Conservation (phyloP, 2,113 vertebrate species). For the Microtus ochrogaster region DNA sequence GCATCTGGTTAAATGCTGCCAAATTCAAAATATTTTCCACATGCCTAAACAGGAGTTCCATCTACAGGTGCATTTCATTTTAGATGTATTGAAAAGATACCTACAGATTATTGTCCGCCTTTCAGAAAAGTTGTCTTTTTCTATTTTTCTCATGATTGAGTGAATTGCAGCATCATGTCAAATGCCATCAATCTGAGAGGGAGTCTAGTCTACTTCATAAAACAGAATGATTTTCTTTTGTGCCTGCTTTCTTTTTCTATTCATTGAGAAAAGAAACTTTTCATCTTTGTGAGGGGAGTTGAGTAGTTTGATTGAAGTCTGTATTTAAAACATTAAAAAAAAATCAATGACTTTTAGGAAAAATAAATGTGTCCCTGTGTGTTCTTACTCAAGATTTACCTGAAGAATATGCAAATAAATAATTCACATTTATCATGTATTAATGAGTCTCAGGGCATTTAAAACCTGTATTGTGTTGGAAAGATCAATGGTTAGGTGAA, state of each 20-base stretch:
- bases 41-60: conserved; percentile 14
- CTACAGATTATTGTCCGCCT: conserved; percentile 32
- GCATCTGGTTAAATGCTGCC: conserved; percentile 49
- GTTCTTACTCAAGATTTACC: not conserved
- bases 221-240: conserved; percentile 69
- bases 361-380: not conserved
- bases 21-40: conserved; percentile 46
- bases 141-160: conserved; percentile 79
- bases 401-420: conserved; percentile 28
- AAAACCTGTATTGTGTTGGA: not conserved
- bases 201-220: conserved; percentile 74
- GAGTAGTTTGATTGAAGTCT: not conserved
- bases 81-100: conserved; percentile 21
- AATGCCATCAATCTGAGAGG: conserved; percentile 65
- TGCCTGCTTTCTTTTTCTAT: conserved; percentile 23
- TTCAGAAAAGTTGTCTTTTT: conserved; percentile 78
- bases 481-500: not conserved
- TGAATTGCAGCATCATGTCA: conserved; percentile 81
- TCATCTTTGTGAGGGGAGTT: not conserved
- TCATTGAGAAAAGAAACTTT: not conserved
- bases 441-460: not conserved
- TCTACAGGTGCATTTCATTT: conserved; percentile 56
- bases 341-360: conserved; percentile 61
- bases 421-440: not conserved
- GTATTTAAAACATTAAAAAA: conserved; percentile 29